These are phyloP conservation scores for Chrysopilus asiliformis DNA, from an alignment of 2,888 invertebrate species.

Conservation along the genomic window DNA sequence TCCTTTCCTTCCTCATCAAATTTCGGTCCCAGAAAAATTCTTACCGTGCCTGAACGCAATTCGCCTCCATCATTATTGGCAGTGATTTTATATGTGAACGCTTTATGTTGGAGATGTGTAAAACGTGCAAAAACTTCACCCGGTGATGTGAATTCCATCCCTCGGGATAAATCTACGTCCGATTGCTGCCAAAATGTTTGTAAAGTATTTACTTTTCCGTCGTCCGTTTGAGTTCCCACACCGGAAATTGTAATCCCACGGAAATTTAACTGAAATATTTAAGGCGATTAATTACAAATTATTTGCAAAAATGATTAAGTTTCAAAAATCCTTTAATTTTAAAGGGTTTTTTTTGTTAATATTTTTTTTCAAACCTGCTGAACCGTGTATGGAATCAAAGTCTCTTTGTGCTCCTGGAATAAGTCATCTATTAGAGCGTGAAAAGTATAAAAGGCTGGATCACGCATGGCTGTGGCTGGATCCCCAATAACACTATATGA, in stretches of 20 bases:
- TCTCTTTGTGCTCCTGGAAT: conserved; percentile 60
- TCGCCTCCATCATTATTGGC: conserved; percentile 42
- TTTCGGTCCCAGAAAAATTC: conserved; percentile 54
- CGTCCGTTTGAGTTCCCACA: too few relatives aligned
- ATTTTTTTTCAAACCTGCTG: too few relatives aligned
- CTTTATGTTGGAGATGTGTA: conserved; percentile 64
- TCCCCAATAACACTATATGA: conserved; percentile 44
- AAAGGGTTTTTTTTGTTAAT: too few relatives aligned
- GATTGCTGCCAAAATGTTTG: conserved; percentile 69
- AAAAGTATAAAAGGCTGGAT: conserved; percentile 77
- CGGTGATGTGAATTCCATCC: conserved; percentile 63
- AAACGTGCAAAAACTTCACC: conserved; percentile 57
- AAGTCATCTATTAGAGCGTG: conserved; percentile 67
- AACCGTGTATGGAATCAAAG: conserved; percentile 49
- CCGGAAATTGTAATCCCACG: conserved; percentile 42
- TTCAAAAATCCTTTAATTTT: too few relatives aligned
- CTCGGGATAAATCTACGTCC: conserved; percentile 64
- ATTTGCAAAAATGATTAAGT: too few relatives aligned
- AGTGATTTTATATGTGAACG: conserved; percentile 50
- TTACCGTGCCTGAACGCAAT: conserved; percentile 43
- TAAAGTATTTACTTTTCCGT: too few relatives aligned
- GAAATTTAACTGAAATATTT: conserved; percentile 16
- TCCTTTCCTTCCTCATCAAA: conserved; percentile 48
- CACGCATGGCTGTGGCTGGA: conserved; percentile 72
- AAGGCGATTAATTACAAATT: too few relatives aligned